Percentiles rank a stretch among this genome's conserved stretches.
Evolutionary conservation across 2,888 invertebrate genomes (phyloP).

Genomic region (Amphimallon solstitiale): DNA sequence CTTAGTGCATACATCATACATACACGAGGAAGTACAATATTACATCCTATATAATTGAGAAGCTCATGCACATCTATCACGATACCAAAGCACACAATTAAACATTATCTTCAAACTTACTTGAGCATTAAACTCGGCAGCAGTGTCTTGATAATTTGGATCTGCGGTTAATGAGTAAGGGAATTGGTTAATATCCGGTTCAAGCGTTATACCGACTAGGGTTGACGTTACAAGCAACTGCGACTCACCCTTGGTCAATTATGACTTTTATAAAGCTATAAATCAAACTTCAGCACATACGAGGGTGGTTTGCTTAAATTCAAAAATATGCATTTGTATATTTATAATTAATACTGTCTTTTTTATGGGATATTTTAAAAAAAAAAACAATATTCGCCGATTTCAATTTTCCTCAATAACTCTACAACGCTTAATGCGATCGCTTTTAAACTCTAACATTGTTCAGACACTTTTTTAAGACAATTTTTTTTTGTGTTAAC

Average conservation of each 20-base stretch:
- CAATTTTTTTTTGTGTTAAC: no score
- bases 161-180: conserved; percentile 49
- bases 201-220: conserved; percentile 54
- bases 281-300: conserved; percentile 47
- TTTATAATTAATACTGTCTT: no score
- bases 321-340: no score
- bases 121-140: conserved; percentile 19
- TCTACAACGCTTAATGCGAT: no score
- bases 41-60: no score
- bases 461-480: no score
- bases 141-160: conserved; percentile 29
- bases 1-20: no score
- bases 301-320: not conserved
- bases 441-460: no score
- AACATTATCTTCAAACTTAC: conserved; percentile 27
- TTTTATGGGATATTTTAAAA: no score
- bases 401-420: no score
- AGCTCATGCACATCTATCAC: not conserved
- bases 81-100: conserved; percentile 15
- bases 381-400: no score
- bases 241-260: conserved; percentile 52
- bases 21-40: no score
- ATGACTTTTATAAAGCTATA: conserved; percentile 54
- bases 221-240: conserved; percentile 53
- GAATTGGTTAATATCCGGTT: conserved; percentile 58